Evolutionary conservation across 2,888 invertebrate species (phyloP), one percentile per base, ranked within the genome.

Genomic region (Sesamia inferens): DNA sequence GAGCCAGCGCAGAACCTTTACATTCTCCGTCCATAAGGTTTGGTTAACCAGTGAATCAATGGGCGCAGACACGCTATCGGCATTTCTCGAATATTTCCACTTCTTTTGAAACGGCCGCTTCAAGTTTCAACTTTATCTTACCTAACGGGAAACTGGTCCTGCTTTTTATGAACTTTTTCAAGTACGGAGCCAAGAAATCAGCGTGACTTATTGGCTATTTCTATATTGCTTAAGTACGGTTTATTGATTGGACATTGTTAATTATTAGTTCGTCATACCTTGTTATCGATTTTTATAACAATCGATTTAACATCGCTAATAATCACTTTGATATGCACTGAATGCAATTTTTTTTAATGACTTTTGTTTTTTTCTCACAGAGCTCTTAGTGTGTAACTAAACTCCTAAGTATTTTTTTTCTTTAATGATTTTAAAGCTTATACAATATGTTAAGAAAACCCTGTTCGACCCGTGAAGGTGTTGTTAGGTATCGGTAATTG

Each of bases 81-180:
- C 88, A 92, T 90, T 88, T 89, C 89, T 90, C 85, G 90, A 88
- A 92, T 91, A 88, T 89, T 91, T 91, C 85, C 78, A 88, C 84
- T 90, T 91, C 91, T 92, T 93, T 93, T 92, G 89, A 92, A 87
- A 89, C 85, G 80, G 84, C 90, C 92, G 93, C 90, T 85, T 88
- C 89, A 84, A 89, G 90, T 91, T 92, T 91, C 87, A 88, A 90
- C 88, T 89, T 92, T 91, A 91, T 91, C 90, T 85, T 78, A 85
- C 87, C 86, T 93, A 92, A 94, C 92, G 91, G 93, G 89, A 89
- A 90, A 91, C 93, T 88, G 88, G 92, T 91, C 88, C 88, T 84
- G 82, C 85, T 90, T 88, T 86, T 90, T 91, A 88, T 85, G 83
- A 87, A 87, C 85, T 89, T 89, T 88, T 89, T 88, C 79, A 85